Conservation (phyloP, 2,113 vertebrate genomes). For the Tauraco erythrolophus region DNA sequence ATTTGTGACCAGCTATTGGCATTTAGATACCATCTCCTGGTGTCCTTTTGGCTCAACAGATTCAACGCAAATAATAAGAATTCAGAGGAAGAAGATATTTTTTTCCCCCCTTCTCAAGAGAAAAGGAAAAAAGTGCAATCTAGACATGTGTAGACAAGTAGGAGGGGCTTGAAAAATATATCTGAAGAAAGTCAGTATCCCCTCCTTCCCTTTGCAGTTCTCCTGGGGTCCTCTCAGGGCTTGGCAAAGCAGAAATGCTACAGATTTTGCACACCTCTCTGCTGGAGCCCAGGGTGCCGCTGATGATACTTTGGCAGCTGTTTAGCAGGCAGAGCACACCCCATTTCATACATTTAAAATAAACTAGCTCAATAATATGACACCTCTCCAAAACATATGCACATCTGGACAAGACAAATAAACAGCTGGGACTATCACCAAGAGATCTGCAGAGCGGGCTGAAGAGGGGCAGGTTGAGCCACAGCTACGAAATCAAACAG, state of each 20-base stretch:
- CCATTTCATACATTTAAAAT: constrained; percentile 7
- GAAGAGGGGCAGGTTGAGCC: neutral
- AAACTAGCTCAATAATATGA: neutral
- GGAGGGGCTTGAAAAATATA: neutral
- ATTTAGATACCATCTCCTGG: neutral
- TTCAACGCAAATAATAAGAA: neutral
- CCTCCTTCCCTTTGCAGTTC: neutral
- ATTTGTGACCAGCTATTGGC: neutral
- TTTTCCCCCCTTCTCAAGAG: neutral
- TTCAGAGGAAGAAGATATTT: neutral
- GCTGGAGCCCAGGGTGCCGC: neutral
- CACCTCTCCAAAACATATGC: neutral
- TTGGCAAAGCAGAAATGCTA: neutral
- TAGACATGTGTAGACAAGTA: neutral
- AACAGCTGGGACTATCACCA: neutral
- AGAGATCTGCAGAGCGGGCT: neutral
- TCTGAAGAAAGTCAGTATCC: neutral
- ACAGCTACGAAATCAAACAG: constrained; percentile 23
- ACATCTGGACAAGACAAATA: constrained; percentile 33
- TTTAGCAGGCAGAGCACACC: neutral
- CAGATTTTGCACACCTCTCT: neutral
- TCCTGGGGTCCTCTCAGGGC: neutral
- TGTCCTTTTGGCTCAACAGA: neutral
- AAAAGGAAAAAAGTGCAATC: neutral
- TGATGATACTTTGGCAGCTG: neutral